Evolutionary conservation across 2,797 vertebrate species (phyloP), one percentile per base, ranked within the genome.

Genomic region (Phataginus tricuspis): DNA sequence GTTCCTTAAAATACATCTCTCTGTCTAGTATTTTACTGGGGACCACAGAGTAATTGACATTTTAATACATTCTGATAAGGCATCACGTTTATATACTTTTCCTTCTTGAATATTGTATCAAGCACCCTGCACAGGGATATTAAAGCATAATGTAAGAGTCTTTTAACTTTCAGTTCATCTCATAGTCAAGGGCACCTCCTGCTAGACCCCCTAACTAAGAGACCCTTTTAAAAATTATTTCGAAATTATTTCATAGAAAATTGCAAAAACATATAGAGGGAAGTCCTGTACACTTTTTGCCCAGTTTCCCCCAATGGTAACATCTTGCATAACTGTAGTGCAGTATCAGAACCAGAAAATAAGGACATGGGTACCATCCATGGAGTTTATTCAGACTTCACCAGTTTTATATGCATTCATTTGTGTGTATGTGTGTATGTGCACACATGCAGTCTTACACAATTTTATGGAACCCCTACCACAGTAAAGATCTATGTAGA

Each of bases 171-270:
- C n/a, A 85, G 37, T 29, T 94, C 27, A 55, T 84, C 42, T 82
- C 23, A 61, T 68, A 29, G 21, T 82, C 61, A 59, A 25, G 29
- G 37, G 49, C 42, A 89, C 14, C 23, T 7, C 39, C 19, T 42
- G n/a, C 2, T 45, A 27, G 57, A 68, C 12, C 2, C 27, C 12
- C 12, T 49, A 25, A 63, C 91, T 75, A 96, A 49, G 27, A 88
- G 37, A 88, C 16, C 23, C 13, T 42, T 88, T 66, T 4, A 71
- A 94, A 69, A 86, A 29, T 74, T 86, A 64, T 34, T 94, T 63
- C 19, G 66, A 91, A 85, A 78, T 55, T 61, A 86, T 72, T 92
- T 90, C 37, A 90, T 86, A 91, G 61, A 49, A 53, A 96, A 45
- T 75, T 71, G 29, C 5, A 42, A 75, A 87, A 66, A 68, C 91